Percentiles rank a stretch among this genome's conserved stretches.
Conservation (phyloP, 2,797 vertebrate species). For the Rhinatrema bivittatum region DNA sequence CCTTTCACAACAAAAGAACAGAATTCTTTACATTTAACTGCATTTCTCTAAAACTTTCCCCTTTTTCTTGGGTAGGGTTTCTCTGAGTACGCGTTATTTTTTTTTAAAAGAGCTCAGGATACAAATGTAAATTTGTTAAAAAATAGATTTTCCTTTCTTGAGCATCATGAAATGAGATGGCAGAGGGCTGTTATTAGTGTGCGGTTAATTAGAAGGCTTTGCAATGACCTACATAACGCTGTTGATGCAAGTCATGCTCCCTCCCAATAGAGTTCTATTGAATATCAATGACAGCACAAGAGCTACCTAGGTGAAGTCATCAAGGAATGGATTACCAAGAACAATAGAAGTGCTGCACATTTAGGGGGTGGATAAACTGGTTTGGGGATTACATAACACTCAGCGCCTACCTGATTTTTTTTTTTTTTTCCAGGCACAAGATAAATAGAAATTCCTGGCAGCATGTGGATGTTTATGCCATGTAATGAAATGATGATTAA, state of each 20-base stretch:
- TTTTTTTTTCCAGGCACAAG: conserved; percentile 18
- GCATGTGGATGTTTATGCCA: too few relatives aligned
- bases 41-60: conserved; percentile 14
- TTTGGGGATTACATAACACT: conserved; percentile 25
- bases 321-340: not conserved
- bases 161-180: conserved; percentile 17
- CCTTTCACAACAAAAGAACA: too few relatives aligned
- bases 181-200: conserved; percentile 25
- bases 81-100: not conserved
- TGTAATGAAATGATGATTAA: too few relatives aligned
- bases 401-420: conserved; percentile 20
- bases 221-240: conserved; percentile 22
- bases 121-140: conserved; percentile 30
- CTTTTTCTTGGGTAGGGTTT: conserved; percentile 7
- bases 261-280: conserved; percentile 6
- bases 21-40: too few relatives aligned
- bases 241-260: conserved; percentile 9
- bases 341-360: not conserved
- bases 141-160: conserved; percentile 30
- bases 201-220: conserved; percentile 29
- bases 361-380: conserved; percentile 10
- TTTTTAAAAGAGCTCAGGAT: conserved; percentile 14
- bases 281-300: not conserved
- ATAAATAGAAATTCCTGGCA: too few relatives aligned
- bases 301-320: conserved; percentile 2